Evolutionary conservation across 2,888 invertebrate species (phyloP).

Genomic region (Lumbricus terrestris): DNA sequence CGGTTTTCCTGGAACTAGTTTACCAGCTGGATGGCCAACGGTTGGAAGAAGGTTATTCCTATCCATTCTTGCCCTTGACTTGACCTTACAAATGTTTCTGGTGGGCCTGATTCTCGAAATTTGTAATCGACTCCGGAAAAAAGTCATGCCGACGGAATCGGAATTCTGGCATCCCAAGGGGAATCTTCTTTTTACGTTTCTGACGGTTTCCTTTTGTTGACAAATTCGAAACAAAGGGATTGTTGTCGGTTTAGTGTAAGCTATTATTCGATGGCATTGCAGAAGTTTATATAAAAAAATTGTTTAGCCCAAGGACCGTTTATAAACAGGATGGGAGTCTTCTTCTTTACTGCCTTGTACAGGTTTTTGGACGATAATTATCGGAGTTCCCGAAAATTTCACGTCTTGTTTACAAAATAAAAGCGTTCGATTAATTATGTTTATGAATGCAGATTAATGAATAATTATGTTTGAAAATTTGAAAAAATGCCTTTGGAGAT

Average conservation of each 20-base stretch:
- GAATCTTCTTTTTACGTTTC: not conserved
- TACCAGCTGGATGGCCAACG: not conserved
- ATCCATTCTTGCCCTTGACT: not conserved
- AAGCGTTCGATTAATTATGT: not conserved
- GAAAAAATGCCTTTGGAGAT: too few species aligned
- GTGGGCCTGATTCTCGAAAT: not conserved
- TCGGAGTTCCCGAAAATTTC: too few species aligned
- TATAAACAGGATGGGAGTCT: too few species aligned
- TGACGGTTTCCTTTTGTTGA: not conserved
- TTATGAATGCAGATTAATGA: not conserved
- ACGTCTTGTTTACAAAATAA: too few species aligned
- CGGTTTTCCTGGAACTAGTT: not conserved
- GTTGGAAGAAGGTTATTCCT: not conserved
- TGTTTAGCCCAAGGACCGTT: too few species aligned
- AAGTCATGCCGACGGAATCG: too few species aligned
- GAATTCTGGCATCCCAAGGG: not conserved
- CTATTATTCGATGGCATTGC: not conserved
- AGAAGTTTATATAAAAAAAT: too few species aligned
- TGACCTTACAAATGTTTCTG: not conserved
- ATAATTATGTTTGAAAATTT: too few species aligned
- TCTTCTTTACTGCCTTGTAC: too few species aligned
- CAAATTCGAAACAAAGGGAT: not conserved
- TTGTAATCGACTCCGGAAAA: not conserved
- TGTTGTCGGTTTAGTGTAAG: not conserved
- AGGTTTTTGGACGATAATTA: too few species aligned